Conservation (phyloP, 2,888 invertebrate species). For the Electrophaes corylata region DNA sequence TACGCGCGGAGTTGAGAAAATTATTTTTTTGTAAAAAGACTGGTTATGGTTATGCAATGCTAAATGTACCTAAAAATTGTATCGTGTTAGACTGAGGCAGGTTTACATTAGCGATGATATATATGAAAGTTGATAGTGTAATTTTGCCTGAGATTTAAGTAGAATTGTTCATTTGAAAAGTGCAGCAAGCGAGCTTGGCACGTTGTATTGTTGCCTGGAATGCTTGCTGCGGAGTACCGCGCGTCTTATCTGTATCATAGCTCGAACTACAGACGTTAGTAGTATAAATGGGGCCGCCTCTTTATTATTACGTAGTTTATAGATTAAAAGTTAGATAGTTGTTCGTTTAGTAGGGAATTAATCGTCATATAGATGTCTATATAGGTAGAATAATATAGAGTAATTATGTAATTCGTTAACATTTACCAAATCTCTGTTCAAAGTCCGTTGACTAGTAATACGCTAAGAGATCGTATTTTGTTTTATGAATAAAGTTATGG, state of each 20-base stretch:
- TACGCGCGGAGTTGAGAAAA: constrained; percentile 31
- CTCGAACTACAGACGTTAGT: constrained; percentile 45
- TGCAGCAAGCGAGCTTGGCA: constrained; percentile 23
- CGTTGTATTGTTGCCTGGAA: not conserved
- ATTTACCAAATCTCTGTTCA: constrained; percentile 77
- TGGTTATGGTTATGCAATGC: constrained; percentile 36
- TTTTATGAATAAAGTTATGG: constrained; percentile 27
- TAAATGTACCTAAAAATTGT: constrained; percentile 41
- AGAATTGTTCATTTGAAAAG: constrained; percentile 23
- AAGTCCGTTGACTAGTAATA: constrained; percentile 49
- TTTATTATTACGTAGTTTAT: constrained; percentile 65
- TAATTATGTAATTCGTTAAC: constrained; percentile 59
- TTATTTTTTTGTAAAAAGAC: constrained; percentile 38
- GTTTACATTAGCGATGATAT: constrained; percentile 33
- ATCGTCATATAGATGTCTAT: constrained; percentile 67
- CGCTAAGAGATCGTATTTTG: constrained; percentile 33
- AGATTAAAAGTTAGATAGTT: constrained; percentile 60
- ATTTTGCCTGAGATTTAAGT: constrained; percentile 28
- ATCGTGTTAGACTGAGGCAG: constrained; percentile 38
- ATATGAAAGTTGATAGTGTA: constrained; percentile 25
- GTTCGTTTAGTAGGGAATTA: constrained; percentile 72
- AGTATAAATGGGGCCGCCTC: constrained; percentile 80
- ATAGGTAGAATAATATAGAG: constrained; percentile 64
- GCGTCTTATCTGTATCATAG: constrained; percentile 27
- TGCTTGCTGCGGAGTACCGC: constrained; percentile 6